Evolutionary conservation across 2,888 invertebrate species (phyloP), one percentile per base, ranked within the genome.

Genomic region (Teleiodes luculella): DNA sequence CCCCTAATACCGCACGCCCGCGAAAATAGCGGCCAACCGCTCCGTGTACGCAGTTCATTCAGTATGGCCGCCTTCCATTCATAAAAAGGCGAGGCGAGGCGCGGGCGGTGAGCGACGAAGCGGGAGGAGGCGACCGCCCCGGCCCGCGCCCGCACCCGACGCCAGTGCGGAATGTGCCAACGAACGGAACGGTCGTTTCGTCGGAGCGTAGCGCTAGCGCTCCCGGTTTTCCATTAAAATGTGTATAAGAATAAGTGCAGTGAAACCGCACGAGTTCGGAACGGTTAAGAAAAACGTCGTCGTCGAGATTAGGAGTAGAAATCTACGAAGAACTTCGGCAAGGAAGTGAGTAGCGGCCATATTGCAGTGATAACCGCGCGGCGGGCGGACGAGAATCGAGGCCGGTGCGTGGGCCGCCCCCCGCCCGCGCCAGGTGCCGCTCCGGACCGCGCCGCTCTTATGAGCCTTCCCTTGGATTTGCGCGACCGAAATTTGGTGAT

Each of bases 41-140:
- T 87, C 87, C 77, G 89, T 90, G 90, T 90, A 90, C 90, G 90
- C 91, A 91, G 90, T 92, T 92, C 92, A 92, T 92, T 92, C 92
- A 92, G 92, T 88, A 92, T 92, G 92, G 92, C 92, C 91, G 92
- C 91, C 91, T 91, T 91, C 91, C 92, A 92, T 92, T 92, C 92
- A 92, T 92, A 92, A 92, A 92, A 92, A 92, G 91, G 91, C 90
- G 86, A 83, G 83, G 87, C 79, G 83, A 79, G 78, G 85, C 80
- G 74, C 80, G 83, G 67, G 75, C 77, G 84, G 77, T 74, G 84
- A 74, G 88, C 85, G 87, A 86, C 81, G 88, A 85, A 86, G 90
- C 86, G 83, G 77, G 83, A 74, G 76, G 80, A 77, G 80, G 80
- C 84, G 78, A 90, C 80, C 84, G 86, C 83, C 82, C 85, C 85